Conservation (phyloP, 2,888 invertebrate genomes). For the Ornithoptera alexandrae region DNA sequence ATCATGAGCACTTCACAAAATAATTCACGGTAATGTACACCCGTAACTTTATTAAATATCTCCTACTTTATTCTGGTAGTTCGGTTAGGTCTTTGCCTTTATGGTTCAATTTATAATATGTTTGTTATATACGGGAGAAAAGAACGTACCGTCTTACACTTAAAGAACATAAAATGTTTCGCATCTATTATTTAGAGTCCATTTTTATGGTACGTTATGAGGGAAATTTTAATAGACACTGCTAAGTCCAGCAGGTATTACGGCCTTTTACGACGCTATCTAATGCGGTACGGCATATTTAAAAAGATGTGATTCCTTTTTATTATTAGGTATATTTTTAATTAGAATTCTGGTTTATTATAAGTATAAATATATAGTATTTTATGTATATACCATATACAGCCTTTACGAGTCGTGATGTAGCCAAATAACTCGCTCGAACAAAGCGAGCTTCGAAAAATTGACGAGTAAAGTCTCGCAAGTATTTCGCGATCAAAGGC, state of each 20-base stretch:
- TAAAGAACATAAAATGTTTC: constrained; percentile 49
- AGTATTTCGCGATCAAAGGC: constrained; percentile 64
- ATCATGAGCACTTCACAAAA: constrained; percentile 49
- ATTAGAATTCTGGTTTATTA: background rate
- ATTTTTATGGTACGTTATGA: constrained; percentile 21
- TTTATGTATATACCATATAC: background rate
- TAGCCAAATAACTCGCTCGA: constrained; percentile 51
- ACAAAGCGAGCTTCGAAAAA: constrained; percentile 57
- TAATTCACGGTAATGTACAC: constrained; percentile 64
- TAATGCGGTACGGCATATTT: background rate
- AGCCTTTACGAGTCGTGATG: constrained; percentile 43
- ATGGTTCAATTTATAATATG: constrained; percentile 71
- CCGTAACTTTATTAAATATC: constrained; percentile 71
- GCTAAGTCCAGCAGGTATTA: constrained; percentile 41
- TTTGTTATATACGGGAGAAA: constrained; percentile 63
- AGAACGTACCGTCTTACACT: constrained; percentile 57
- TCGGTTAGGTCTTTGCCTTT: constrained; percentile 60
- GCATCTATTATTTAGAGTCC: constrained; percentile 31
- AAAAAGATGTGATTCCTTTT: background rate
- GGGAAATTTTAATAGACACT: constrained; percentile 33
- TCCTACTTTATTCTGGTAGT: constrained; percentile 56
- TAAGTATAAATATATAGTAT: background rate
- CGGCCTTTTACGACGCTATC: constrained; percentile 45
- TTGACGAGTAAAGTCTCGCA: constrained; percentile 51
- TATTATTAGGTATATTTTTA: background rate